These are phyloP conservation scores for Sebastes hubbsi DNA, from an alignment of 2,797 vertebrate genomes.

Conservation along the genomic window DNA sequence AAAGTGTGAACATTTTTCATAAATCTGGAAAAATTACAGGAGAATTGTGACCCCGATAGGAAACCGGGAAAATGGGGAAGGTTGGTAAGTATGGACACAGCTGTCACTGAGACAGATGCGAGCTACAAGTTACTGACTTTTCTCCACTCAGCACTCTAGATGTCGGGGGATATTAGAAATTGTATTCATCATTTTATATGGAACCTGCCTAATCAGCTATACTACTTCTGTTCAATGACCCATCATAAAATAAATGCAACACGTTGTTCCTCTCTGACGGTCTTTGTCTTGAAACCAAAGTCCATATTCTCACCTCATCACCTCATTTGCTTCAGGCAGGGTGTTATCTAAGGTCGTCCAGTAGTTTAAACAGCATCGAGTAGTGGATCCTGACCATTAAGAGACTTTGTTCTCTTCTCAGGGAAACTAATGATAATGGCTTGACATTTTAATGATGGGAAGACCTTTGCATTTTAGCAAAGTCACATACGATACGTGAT, in stretches of 20 bases:
- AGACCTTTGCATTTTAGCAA: background rate
- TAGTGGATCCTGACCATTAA: background rate
- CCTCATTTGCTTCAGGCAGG: background rate
- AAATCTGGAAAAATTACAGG: no score
- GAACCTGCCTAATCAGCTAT: background rate
- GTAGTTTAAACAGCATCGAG: background rate
- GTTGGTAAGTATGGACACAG: background rate
- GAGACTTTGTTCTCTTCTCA: background rate
- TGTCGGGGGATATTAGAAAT: background rate
- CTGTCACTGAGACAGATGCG: background rate
- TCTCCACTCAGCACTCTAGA: background rate
- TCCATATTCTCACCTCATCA: background rate
- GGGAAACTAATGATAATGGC: background rate
- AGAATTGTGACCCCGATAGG: no score
- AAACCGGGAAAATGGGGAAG: no score
- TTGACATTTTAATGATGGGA: background rate
- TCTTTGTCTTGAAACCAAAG: constrained; percentile 2
- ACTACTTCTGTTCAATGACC: background rate
- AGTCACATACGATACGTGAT: background rate
- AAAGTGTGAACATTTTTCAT: no score
- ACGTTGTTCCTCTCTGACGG: background rate
- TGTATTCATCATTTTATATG: background rate
- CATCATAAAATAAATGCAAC: background rate
- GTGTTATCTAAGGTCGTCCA: background rate
- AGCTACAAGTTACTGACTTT: background rate